phyloP scores from a whole-genome alignment of 2,113 vertebrate species.

The Rafetus swinhoei region DNA sequence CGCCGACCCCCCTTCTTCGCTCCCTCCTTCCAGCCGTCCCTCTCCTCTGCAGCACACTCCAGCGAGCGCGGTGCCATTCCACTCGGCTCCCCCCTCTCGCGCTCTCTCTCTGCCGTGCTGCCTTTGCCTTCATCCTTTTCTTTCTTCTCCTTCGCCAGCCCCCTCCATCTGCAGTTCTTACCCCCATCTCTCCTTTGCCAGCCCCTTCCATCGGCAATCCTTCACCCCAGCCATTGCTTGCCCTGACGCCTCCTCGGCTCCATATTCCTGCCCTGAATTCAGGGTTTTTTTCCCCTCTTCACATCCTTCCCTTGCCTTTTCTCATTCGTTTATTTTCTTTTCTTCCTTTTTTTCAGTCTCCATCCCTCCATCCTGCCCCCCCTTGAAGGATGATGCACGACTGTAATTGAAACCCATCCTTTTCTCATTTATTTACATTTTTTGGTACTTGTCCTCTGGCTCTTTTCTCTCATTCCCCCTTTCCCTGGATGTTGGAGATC shows the following conservation, averaged over 20 bases:
- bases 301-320: neutral
- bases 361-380: neutral
- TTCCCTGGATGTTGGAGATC: neutral
- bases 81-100: neutral
- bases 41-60: constrained; percentile 21
- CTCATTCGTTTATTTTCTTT: neutral
- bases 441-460: neutral
- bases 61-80: neutral
- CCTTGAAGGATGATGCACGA: constrained; percentile 2
- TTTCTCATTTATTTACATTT: neutral
- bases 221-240: neutral
- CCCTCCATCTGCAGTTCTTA: neutral
- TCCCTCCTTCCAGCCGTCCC: neutral
- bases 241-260: neutral
- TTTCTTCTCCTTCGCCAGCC: constrained; percentile 37
- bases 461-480: neutral
- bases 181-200: constrained; percentile 13
- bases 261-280: neutral
- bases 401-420: neutral
- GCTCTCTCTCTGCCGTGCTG: neutral
- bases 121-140: constrained; percentile 60
- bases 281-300: constrained; percentile 21
- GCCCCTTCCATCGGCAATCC: constrained; percentile 27
- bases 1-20: neutral
- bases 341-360: neutral